phyloP scores from a whole-genome alignment of 2,113 vertebrate genomes.

The Poeciliopsis occidentalis region DNA sequence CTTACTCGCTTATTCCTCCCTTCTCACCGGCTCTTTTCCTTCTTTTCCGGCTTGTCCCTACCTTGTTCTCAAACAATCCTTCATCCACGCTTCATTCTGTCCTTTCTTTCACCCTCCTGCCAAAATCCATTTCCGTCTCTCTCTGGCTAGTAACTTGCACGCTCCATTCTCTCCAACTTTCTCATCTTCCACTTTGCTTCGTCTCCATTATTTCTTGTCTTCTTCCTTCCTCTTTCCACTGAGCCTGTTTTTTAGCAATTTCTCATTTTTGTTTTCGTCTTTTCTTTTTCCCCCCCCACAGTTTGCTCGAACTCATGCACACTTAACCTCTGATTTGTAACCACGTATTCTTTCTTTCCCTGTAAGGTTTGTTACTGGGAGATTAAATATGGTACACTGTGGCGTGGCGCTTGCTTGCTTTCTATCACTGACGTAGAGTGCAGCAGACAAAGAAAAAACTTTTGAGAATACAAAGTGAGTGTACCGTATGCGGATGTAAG shows the following conservation, averaged over 20 bases:
- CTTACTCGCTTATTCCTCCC: conserved; percentile 24
- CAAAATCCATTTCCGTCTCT: conserved; percentile 39
- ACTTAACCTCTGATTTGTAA: conserved; percentile 8
- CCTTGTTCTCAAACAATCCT: conserved; percentile 37
- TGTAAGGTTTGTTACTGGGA: conserved; percentile 18
- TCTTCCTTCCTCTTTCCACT: background rate
- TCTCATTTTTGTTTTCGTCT: background rate
- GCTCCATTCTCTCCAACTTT: conserved; percentile 20
- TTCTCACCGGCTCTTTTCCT: background rate
- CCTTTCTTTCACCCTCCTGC: conserved; percentile 21
- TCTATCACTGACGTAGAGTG: conserved; percentile 4
- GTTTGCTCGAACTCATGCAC: background rate
- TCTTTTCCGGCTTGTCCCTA: conserved; percentile 28
- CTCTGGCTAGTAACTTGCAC: conserved; percentile 4
- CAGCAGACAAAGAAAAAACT: conserved; percentile 18
- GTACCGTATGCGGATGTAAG: conserved; percentile 26
- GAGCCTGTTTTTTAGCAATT: background rate
- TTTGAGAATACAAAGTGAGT: conserved; percentile 18
- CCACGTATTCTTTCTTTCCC: conserved; percentile 12
- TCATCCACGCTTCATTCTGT: conserved; percentile 38
- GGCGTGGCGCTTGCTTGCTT: conserved; percentile 7
- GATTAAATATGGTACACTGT: conserved; percentile 29
- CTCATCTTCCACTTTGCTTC: background rate
- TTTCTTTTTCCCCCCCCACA: background rate
- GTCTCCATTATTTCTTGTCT: conserved; percentile 9